Base-by-base conservation (phyloP, 2,797 vertebrate genomes). In the Sebastes nivosus region DNA sequence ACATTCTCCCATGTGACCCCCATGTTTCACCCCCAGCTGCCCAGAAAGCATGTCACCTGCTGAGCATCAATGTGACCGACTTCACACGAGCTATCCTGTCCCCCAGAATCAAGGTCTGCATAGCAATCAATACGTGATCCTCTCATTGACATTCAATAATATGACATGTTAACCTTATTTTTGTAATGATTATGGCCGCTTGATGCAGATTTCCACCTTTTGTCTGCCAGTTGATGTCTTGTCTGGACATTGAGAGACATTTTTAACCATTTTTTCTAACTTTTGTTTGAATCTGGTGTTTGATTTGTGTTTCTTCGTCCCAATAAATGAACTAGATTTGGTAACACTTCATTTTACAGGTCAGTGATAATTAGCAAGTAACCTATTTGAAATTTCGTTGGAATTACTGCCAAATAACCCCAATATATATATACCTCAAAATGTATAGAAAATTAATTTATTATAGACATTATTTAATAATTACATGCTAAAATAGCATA, bases 31-130 rank as follows among this genome's bases (percentile, higher is more conserved):
- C 72, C 79, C 12, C 77, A 99, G 98, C 98, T 86, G 98, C 99
- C 60, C 99, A 99, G 91, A 99, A 99, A 89, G 97, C 99, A 67
- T 97, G 96, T 86, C 98, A 99, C 83, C 97, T 99, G 84, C 89
- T 99, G 94, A 95, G 98, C 66, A 97, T 99, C 95, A 99, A 97
- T 0, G 98, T 99, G 93, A 99, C 97, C 0, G 99, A 99, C 87
- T 99, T 99, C 94, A 97, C 96, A 4, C 94, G 98, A 80, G 97
- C 97, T 59, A 99, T 99, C 92, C 96, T 99, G 77, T 96, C 96
- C 22, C 99, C 99, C 2, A 96, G 97, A 67, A 99, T 99, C 93
- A 99, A 99, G 93, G 98, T 93, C 54, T 34, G 87, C 38, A 32
- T 11, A 27, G 1, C 4, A 10, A 65, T 34, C 3, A 6, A 4